These are phyloP conservation scores for Neodontobutis hainanensis DNA, from an alignment of 2,113 vertebrate species.

Conservation along the genomic window DNA sequence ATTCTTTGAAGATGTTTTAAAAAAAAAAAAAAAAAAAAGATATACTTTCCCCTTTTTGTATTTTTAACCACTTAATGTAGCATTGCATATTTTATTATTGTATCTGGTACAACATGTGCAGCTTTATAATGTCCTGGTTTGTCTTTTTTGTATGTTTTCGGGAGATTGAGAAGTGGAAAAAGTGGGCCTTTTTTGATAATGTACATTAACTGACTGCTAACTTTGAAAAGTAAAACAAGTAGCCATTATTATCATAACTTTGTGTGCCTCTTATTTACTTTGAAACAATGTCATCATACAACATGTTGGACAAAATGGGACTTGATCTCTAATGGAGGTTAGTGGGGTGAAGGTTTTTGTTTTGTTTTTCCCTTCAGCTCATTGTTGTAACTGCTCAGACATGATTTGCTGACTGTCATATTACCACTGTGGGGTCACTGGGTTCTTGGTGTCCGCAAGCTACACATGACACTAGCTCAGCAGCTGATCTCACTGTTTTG, in stretches of 20 bases:
- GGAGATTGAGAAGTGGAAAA: conserved; percentile 68
- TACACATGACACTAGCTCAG: conserved; percentile 6
- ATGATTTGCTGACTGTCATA: neutral
- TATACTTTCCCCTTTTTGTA: conserved; percentile 81
- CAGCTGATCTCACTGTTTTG: conserved; percentile 15
- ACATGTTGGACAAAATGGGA: neutral
- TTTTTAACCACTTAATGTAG: conserved; percentile 88
- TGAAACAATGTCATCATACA: neutral
- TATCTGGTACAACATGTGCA: conserved; percentile 85
- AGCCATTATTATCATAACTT: conserved; percentile 68
- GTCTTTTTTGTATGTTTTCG: conserved; percentile 62
- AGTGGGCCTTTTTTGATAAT: conserved; percentile 86
- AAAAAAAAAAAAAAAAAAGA: conserved; percentile 66
- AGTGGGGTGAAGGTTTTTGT: neutral
- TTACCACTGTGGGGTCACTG: conserved; percentile 7
- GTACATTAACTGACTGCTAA: conserved; percentile 87
- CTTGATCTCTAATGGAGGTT: neutral
- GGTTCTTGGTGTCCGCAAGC: conserved; percentile 17
- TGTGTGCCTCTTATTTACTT: conserved; percentile 24
- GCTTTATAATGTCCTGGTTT: conserved; percentile 75
- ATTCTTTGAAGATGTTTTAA: conserved; percentile 83
- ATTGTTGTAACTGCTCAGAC: conserved; percentile 1
- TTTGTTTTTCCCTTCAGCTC: neutral
- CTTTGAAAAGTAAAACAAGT: conserved; percentile 81
- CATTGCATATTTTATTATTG: conserved; percentile 85